phyloP scores from a whole-genome alignment of 2,797 vertebrate species.

The Prunella strophiata region DNA sequence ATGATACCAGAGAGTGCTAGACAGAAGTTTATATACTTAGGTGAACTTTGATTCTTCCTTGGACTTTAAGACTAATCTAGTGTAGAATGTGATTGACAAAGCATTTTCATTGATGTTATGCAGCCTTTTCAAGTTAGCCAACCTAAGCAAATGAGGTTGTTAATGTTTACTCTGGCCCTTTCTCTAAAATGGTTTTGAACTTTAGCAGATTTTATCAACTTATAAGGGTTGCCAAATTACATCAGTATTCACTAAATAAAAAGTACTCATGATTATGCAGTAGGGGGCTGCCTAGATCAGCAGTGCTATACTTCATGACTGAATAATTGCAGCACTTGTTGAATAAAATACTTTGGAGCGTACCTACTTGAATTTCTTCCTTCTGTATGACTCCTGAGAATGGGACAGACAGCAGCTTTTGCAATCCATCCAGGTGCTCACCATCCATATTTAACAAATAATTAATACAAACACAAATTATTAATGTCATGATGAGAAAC shows the following conservation, averaged over 20 bases:
- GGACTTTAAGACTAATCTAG: conserved; percentile 87
- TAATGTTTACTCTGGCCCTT: conserved; percentile 77
- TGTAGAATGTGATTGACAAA: conserved; percentile 78
- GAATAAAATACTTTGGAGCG: background rate
- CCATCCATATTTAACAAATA: conserved; percentile 41
- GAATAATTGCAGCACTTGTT: background rate
- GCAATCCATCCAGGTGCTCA: background rate
- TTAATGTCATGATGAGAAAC: conserved; percentile 20
- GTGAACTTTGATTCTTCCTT: conserved; percentile 91
- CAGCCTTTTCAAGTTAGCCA: conserved; percentile 72
- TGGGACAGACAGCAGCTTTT: background rate
- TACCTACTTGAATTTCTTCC: background rate
- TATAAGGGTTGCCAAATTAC: conserved; percentile 45
- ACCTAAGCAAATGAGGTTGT: conserved; percentile 71
- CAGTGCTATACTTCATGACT: background rate
- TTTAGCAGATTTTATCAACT: conserved; percentile 55
- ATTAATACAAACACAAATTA: conserved; percentile 50
- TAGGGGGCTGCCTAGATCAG: conserved; percentile 22
- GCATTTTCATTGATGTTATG: conserved; percentile 69
- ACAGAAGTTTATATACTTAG: conserved; percentile 61
- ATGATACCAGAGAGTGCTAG: conserved; percentile 59
- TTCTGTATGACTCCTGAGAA: background rate
- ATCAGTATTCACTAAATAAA: conserved; percentile 47
- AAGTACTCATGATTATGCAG: conserved; percentile 28
- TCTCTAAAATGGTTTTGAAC: conserved; percentile 70